Base-by-base conservation (phyloP, 1,140 invertebrate genomes). In the Drosophila bocqueti region DNA sequence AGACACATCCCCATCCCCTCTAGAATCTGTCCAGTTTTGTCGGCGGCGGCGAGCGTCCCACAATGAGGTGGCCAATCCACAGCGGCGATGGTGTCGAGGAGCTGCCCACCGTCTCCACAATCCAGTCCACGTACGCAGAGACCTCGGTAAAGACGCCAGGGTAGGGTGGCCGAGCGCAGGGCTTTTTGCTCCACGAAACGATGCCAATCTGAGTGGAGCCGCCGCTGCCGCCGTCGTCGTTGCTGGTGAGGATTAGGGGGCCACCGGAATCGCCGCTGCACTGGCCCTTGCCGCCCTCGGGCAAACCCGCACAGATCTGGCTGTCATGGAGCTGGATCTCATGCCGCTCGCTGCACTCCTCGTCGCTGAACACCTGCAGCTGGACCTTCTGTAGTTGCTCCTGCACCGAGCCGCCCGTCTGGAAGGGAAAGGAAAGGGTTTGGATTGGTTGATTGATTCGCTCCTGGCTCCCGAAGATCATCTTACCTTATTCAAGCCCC, bases 141-240 rank as follows among this genome's bases (percentile, higher is more conserved):
- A 95, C 93, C 76, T 93, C 93, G 0, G 95, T 93, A 21, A 93
- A 94, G 4, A 94, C 93, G 9, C 93, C 93, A 8, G 94, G 93
- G 64, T 92, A 93, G 13, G 89, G 93, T 8, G 91, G 80, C 2
- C 80, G 71, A 6, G 93, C 92, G 54, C 94, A 94, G 2, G 93
- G 93, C 65, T 93, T 93, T 1, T 83, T 71, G 50, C 93, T 93
- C 93, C 93, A 94, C 3, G 93, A 93, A 31, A 94, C 93, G n/a
- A 94, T 93, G 0, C 93, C 93, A 16, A 92, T 80, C 62, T 93
- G 93, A n/a, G 80, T 84, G 38, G 85, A 82, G 13, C 5, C 5
- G 29, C 10, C 6, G 9, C 4, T 2, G 13, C 10, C 2, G 29
- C 10, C 6, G n/a, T n/a, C n/a, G 9, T 9, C 4, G 47, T 3